Evolutionary conservation across 2,797 vertebrate genomes (phyloP), one percentile per base, ranked within the genome.

Genomic region (Sebastolobus alascanus): DNA sequence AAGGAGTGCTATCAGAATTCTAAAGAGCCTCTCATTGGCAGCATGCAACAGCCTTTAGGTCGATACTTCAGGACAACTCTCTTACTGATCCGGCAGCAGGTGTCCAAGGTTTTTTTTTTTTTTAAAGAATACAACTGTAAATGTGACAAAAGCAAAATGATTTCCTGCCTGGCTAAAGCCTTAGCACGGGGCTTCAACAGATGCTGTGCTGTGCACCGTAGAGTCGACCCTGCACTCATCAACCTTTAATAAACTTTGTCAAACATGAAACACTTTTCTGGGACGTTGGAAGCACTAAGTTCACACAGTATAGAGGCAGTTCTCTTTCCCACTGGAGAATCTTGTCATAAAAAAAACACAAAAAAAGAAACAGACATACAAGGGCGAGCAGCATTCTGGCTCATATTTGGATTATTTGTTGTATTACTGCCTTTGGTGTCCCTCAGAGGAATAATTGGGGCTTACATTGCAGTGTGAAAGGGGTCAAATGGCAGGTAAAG

Each of bases 321-420:
- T 73, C 18, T 46, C 66, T 37, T 40, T 72, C 25, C 14, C 6
- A 25, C 6, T 2, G 18, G 37, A 84, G 40, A 69, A 55, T 65
- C 8, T 37, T 20, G 14, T 76, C 38, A 33, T 55, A 61, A 73
- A 59, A n/a, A 35, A 4, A 20, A 18, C 33, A 20, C 25, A 18
- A 40, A 10, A 38, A 40, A 31, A 29, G n/a, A 33, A 35, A 58
- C 16, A 75, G 4, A 63, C 61, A 50, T 40, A 79, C 84, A 88
- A 89, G 82, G 82, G 73, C 68, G 1, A 71, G 56, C 33, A 27
- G 58, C 8, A 29, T 72, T 84, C 8, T 68, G 73, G 35, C 68
- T 74, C 40, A 2, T 5, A 12, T 16, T 0, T 25, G 25, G n/a
- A 6, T 6, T 43, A 61, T 84, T 73, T 73, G 65, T 68, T 79